These are phyloP conservation scores for Laterallus jamaicensis DNA, from an alignment of 2,113 vertebrate species.

Conservation along the genomic window DNA sequence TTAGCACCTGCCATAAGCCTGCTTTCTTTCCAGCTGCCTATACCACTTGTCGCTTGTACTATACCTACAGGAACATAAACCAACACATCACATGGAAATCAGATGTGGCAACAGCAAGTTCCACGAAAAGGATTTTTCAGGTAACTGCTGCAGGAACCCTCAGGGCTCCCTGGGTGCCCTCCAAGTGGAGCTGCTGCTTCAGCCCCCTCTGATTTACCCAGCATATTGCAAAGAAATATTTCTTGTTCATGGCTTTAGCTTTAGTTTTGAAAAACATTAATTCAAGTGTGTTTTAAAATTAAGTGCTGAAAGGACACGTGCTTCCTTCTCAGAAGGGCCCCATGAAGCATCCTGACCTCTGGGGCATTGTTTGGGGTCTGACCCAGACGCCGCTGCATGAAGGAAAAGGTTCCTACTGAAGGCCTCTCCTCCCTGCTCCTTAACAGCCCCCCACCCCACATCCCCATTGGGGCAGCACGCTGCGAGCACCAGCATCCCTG, in stretches of 20 bases:
- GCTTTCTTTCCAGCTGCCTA: not conserved
- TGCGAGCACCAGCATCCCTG: too few species aligned
- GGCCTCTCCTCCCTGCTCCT: not conserved
- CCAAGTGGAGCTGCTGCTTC: not conserved
- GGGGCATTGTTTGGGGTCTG: not conserved
- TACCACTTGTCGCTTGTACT: not conserved
- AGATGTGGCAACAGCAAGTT: not conserved
- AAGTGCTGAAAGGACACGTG: not conserved
- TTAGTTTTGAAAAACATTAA: not conserved
- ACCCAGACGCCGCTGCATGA: too few species aligned
- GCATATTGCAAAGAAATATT: not conserved
- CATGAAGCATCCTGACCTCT: rapidly evolving
- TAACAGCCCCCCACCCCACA: not conserved
- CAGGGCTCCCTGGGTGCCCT: not conserved
- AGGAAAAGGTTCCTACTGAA: not conserved
- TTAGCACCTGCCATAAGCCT: not conserved
- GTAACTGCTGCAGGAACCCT: not conserved
- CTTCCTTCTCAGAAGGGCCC: not conserved
- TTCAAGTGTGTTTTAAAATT: not conserved
- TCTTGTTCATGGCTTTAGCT: not conserved
- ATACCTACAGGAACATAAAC: not conserved
- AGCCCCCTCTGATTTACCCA: not conserved
- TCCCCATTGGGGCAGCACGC: too few species aligned
- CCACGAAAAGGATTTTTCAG: not conserved
- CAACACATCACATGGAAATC: not conserved